Evolutionary conservation across 2,797 vertebrate species (phyloP).

Genomic region (Molothrus aeneus): DNA sequence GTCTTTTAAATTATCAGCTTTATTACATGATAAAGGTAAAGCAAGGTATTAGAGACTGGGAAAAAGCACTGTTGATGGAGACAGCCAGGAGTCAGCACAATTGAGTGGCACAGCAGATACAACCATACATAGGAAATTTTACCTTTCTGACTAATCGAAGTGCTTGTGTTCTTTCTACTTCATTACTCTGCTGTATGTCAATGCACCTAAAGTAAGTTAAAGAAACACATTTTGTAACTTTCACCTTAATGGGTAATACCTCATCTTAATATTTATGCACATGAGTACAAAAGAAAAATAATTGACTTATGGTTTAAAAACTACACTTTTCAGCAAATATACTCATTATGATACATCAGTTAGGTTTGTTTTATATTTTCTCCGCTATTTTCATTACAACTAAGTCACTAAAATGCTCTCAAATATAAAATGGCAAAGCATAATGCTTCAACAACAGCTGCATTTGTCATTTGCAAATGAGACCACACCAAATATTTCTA

Average conservation of each 20-base stretch:
- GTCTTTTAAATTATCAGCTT: neutral
- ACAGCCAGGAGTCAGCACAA: neutral
- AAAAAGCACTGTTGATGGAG: neutral
- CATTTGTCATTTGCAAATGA: neutral
- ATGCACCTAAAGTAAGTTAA: slow-evolving; percentile 85
- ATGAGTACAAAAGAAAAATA: neutral
- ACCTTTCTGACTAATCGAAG: slow-evolving; percentile 98
- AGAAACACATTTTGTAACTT: neutral
- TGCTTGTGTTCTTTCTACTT: slow-evolving; percentile 97
- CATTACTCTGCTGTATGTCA: slow-evolving; percentile 99
- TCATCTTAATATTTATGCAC: neutral
- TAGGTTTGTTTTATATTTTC: neutral
- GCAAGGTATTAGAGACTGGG: neutral
- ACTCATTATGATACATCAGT: neutral
- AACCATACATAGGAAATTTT: neutral
- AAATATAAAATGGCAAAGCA: neutral
- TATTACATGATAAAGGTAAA: neutral
- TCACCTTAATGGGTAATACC: neutral
- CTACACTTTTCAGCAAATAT: neutral
- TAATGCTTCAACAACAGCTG: neutral
- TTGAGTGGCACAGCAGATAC: neutral
- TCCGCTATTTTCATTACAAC: neutral
- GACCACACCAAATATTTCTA: neutral
- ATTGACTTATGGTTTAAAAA: neutral
- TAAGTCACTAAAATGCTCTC: neutral